Percentiles rank a stretch among this genome's conserved stretches.
Conservation (phyloP, 2,888 invertebrate species). For the Torymus texanus region DNA sequence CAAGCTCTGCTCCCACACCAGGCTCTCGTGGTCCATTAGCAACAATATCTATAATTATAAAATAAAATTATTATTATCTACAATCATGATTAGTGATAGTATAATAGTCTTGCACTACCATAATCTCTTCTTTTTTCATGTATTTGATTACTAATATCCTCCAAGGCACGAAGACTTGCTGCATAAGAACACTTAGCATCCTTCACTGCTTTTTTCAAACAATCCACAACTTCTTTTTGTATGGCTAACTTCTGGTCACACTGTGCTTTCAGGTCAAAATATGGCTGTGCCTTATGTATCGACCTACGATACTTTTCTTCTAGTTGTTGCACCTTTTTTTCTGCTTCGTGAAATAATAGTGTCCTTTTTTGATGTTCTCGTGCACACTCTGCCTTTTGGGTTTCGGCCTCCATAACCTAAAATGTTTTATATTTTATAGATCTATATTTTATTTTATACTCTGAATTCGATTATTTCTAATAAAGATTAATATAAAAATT, state of each 20-base stretch:
- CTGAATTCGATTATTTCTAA: too few relatives aligned
- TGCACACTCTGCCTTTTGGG: conserved; percentile 91
- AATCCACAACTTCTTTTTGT: conserved; percentile 89
- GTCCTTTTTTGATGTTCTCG: conserved; percentile 90
- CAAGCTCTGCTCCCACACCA: conserved; percentile 81
- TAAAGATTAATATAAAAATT: too few relatives aligned
- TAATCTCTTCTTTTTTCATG: conserved; percentile 82
- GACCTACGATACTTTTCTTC: conserved; percentile 89
- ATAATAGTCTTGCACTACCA: conserved; percentile 67
- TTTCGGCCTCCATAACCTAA: conserved; percentile 94
- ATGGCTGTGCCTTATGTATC: conserved; percentile 90
- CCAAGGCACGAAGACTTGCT: conserved; percentile 87
- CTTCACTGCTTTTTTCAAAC: conserved; percentile 86
- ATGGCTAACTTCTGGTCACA: conserved; percentile 90
- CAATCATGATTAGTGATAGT: conserved; percentile 2
- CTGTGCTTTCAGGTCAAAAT: conserved; percentile 92
- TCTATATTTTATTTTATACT: too few relatives aligned
- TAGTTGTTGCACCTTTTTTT: conserved; percentile 86
- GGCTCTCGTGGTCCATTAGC: conserved; percentile 79
- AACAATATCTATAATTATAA: conserved; percentile 66
- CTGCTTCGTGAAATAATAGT: conserved; percentile 86
- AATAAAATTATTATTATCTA: conserved; percentile 23
- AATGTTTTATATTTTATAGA: conserved; percentile 1
- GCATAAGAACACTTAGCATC: conserved; percentile 89
- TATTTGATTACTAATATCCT: conserved; percentile 94